Conservation (phyloP, 2,888 invertebrate species). For the Auanema sp. region DNA sequence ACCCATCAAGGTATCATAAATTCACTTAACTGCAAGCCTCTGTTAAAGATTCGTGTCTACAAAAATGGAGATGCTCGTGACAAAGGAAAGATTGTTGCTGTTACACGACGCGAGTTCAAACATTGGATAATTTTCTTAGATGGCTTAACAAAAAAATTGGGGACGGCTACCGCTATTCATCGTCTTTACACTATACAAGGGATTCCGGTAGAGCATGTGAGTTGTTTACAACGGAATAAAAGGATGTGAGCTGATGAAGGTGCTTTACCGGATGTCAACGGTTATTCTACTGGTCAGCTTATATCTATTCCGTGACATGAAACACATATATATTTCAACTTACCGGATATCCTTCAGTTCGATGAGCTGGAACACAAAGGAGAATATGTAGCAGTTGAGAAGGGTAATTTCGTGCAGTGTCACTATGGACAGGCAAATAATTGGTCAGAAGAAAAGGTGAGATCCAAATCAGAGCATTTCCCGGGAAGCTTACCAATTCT, state of each 20-base stretch:
- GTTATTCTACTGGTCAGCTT: slow-evolving; percentile 1
- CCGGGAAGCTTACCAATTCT: too few species aligned
- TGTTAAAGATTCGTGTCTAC: slow-evolving; percentile 46
- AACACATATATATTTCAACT: not conserved
- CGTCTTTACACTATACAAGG: slow-evolving; percentile 32
- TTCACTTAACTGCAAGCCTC: not conserved
- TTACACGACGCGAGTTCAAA: slow-evolving; percentile 49
- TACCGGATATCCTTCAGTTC: slow-evolving; percentile 31
- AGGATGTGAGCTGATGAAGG: not conserved
- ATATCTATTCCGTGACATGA: not conserved
- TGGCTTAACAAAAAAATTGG: slow-evolving; percentile 35
- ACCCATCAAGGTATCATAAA: slow-evolving; percentile 15
- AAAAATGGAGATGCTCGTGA: slow-evolving; percentile 51
- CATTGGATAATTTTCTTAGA: slow-evolving; percentile 55
- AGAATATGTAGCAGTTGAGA: slow-evolving; percentile 50
- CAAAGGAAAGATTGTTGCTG: slow-evolving; percentile 40
- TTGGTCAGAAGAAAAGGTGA: slow-evolving; percentile 26
- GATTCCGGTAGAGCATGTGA: slow-evolving; percentile 32
- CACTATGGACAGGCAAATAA: slow-evolving; percentile 32
- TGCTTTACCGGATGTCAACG: not conserved
- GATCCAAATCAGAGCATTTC: not conserved
- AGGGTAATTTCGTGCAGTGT: slow-evolving; percentile 32
- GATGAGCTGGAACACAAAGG: slow-evolving; percentile 43
- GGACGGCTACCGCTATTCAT: slow-evolving; percentile 31
- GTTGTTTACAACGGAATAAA: not conserved